Conservation (phyloP, 2,113 vertebrate species). For the Strix uralensis region DNA sequence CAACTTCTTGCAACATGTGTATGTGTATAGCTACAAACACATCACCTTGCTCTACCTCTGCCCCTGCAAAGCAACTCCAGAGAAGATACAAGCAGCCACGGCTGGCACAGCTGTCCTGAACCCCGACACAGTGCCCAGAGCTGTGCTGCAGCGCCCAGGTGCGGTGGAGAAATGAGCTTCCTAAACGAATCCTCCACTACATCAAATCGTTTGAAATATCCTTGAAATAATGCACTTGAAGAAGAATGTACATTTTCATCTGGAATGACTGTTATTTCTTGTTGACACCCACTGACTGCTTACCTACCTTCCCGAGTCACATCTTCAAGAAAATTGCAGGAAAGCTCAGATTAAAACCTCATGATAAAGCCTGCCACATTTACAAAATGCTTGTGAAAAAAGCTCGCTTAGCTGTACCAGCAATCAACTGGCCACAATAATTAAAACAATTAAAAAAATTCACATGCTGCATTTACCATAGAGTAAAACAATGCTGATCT, state of each 20-base stretch:
- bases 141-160: too few relatives aligned
- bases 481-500: slow-evolving; percentile 27
- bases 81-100: background rate
- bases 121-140: background rate
- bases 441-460: background rate
- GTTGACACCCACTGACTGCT: background rate
- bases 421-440: background rate
- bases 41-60: background rate
- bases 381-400: background rate
- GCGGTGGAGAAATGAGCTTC: background rate
- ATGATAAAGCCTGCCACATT: background rate
- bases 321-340: background rate
- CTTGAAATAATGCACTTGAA: background rate
- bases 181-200: background rate
- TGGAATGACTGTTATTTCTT: background rate
- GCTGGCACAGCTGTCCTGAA: too few relatives aligned
- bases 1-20: background rate
- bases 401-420: background rate
- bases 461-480: background rate
- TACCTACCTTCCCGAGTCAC: background rate
- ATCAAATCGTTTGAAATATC: background rate
- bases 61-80: background rate
- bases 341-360: background rate
- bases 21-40: background rate
- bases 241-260: background rate